Base-by-base conservation (phyloP, 2,797 vertebrate species). In the Muscicapa comitata region DNA sequence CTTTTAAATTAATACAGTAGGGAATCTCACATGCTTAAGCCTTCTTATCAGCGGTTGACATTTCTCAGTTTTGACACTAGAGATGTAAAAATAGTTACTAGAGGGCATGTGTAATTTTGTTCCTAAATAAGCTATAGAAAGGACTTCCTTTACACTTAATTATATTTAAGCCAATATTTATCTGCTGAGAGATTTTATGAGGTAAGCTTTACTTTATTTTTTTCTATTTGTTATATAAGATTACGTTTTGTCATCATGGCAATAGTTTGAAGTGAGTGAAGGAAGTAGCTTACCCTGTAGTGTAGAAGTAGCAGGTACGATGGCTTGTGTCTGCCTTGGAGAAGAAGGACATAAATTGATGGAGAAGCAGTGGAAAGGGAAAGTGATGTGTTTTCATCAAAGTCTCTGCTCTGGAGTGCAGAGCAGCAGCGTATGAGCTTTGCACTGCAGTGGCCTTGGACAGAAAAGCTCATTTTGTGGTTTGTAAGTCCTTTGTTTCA, bases 41-140 rank as follows among this genome's bases (percentile, higher is more conserved):
- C 21, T 74, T 94, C 80, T 86, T 94, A 66, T 80, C 76, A 59
- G 38, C 62, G 31, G 14, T 15, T 71, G 31, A 65, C 76, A 72
- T 45, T 58, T 88, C 66, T 80, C 47, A 72, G 80, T 87, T 95
- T 91, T 90, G 71, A 84, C 71, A 76, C 11, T 26, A 40, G 51
- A 90, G 40, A 75, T 78, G 40, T 86, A 90, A 93, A 90, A 95
- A 92, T 90, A 86, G 65, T 94, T 94, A 51, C 28, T 59, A 19
- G 92, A 53, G 55, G 9, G 7, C 63, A 38, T 58, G 17, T 73
- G 42, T 65, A 37, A 35, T 33, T 94, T 72, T 78, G 28, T 83
- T 93, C 51, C 48, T 29, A 83, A 83, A 33, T 66, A 40, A 90
- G 38, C 14, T 33, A 19, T 47, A 73, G 54, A 67, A 81, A 67